Percentiles rank a stretch among this genome's conserved stretches.
These are phyloP conservation scores for Drosophila atripex DNA, from an alignment of 2,888 invertebrate genomes.

Conservation along the genomic window DNA sequence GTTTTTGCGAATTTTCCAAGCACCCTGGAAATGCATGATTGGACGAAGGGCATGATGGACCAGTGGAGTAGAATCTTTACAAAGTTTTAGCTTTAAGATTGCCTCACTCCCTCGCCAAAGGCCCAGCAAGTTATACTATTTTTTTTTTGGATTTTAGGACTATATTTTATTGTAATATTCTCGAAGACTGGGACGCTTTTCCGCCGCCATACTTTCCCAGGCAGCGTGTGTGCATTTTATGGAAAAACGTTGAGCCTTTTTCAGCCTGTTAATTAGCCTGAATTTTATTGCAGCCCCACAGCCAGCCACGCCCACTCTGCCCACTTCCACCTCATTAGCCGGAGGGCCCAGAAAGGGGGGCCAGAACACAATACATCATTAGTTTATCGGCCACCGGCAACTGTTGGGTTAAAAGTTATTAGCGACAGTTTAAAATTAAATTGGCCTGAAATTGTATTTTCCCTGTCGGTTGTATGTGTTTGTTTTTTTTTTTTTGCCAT, in stretches of 20 bases:
- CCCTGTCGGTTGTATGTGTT: neutral
- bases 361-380: conserved; percentile 71
- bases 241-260: conserved; percentile 55
- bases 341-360: neutral
- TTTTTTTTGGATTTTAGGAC: neutral
- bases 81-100: too few relatives aligned
- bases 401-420: conserved; percentile 71
- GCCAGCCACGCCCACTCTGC: conserved; percentile 5
- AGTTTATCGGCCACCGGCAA: conserved; percentile 68
- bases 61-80: too few relatives aligned
- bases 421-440: conserved; percentile 79
- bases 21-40: neutral
- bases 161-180: neutral
- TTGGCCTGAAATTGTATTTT: conserved; percentile 56
- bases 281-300: conserved; percentile 60
- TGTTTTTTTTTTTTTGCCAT: conserved; percentile 8
- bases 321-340: conserved; percentile 40
- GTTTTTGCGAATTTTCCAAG: conserved; percentile 35
- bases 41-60: neutral
- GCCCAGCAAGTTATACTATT: too few relatives aligned
- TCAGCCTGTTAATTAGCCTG: conserved; percentile 69
- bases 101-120: too few relatives aligned
- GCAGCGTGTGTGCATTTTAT: conserved; percentile 58
- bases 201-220: neutral
- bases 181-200: neutral